Percentiles rank a stretch among this genome's conserved stretches.
These are phyloP conservation scores for Netta rufina DNA, from an alignment of 2,797 vertebrate genomes.

Conservation along the genomic window DNA sequence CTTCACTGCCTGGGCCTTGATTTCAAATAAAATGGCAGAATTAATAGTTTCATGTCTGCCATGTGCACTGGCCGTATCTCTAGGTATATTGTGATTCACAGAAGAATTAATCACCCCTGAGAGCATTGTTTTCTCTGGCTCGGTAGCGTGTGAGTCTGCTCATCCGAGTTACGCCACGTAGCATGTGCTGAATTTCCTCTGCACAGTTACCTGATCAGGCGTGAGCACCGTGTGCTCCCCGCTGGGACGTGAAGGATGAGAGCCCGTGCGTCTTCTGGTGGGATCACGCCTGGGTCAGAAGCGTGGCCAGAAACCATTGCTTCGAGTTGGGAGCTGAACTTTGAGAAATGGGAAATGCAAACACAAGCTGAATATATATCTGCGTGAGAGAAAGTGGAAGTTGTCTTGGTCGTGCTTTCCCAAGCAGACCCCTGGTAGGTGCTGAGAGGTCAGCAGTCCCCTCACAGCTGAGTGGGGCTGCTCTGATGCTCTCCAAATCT, in stretches of 20 bases:
- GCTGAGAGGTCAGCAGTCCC: background rate
- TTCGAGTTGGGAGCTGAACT: background rate
- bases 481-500: fast-evolving
- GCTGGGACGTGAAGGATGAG: too few relatives aligned
- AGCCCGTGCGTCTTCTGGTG: background rate
- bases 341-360: background rate
- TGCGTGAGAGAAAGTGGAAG: background rate
- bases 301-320: background rate
- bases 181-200: background rate
- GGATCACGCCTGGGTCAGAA: background rate
- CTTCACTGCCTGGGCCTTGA: background rate
- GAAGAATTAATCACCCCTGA: background rate
- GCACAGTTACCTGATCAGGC: fast-evolving
- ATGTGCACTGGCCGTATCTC: background rate
- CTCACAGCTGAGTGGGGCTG: background rate
- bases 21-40: background rate
- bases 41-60: background rate
- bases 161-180: background rate
- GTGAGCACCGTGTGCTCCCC: fast-evolving
- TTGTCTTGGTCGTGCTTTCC: background rate
- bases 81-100: background rate
- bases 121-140: background rate
- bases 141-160: background rate
- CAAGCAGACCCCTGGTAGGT: background rate
- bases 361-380: background rate